Evolutionary conservation across 2,888 invertebrate genomes (phyloP).

Genomic region (Mythimna impura): DNA sequence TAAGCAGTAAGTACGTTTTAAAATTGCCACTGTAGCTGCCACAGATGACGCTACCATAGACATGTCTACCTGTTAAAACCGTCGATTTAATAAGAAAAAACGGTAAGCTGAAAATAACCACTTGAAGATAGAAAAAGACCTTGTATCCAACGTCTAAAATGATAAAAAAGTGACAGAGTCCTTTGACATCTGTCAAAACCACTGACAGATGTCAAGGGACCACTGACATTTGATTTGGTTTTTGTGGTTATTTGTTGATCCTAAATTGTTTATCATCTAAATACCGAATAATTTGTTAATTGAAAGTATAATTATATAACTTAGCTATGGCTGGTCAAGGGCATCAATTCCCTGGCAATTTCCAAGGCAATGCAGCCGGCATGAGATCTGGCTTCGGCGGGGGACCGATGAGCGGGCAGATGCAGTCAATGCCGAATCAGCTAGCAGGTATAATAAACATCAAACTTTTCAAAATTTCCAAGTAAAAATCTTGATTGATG

Average conservation of each 20-base stretch:
- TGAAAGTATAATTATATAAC: neutral
- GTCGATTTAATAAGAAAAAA: too few species aligned
- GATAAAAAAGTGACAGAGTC: too few species aligned
- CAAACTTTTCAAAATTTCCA: neutral
- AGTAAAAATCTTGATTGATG: neutral
- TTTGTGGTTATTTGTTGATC: slow-evolving; percentile 7
- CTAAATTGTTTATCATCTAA: neutral
- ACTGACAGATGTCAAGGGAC: neutral
- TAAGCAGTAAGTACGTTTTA: too few species aligned
- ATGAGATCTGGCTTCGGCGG: slow-evolving; percentile 92
- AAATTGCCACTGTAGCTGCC: too few species aligned
- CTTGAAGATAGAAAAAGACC: neutral
- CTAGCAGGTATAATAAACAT: slow-evolving; percentile 82
- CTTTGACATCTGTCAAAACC: too few species aligned
- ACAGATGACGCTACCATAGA: too few species aligned
- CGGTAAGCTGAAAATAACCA: too few species aligned
- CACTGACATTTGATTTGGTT: neutral
- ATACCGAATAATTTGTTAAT: neutral
- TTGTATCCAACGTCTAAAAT: neutral
- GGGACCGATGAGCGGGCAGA: slow-evolving; percentile 89
- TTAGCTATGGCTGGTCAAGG: slow-evolving; percentile 92
- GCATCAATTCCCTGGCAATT: slow-evolving; percentile 93
- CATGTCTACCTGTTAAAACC: too few species aligned
- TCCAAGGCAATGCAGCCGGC: slow-evolving; percentile 91
- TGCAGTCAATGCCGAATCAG: slow-evolving; percentile 91